These are phyloP conservation scores for Aphidius gifuensis DNA, from an alignment of 1,140 invertebrate species.

Conservation along the genomic window DNA sequence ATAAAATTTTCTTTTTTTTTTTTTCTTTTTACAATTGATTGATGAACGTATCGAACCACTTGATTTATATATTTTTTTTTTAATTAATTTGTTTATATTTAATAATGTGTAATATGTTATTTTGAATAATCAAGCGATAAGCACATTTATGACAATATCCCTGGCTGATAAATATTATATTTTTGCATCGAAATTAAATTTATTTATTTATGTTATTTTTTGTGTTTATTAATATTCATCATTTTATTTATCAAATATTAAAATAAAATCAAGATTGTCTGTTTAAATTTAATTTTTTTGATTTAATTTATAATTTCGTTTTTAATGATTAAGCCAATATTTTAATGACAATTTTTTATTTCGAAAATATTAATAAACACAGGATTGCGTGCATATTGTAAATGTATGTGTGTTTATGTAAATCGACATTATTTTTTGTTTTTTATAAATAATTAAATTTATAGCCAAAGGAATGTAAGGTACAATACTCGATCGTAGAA, in stretches of 20 bases:
- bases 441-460: conserved; percentile 45
- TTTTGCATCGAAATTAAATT: too few species aligned
- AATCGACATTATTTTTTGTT: background rate
- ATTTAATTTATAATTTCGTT: too few species aligned
- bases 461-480: conserved; percentile 58
- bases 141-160: background rate
- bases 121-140: conserved; percentile 11
- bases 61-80: conserved; percentile 10
- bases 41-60: conserved; percentile 25
- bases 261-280: too few species aligned
- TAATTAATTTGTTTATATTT: too few species aligned
- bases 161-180: background rate
- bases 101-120: conserved; percentile 1
- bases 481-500: conserved; percentile 52
- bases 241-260: too few species aligned
- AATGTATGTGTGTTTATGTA: background rate
- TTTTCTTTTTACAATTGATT: conserved; percentile 6
- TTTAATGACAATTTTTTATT: background rate
- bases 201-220: too few species aligned
- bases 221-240: too few species aligned
- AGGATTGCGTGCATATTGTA: background rate
- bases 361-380: background rate
- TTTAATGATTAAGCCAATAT: too few species aligned
- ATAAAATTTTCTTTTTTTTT: background rate
- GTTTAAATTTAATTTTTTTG: too few species aligned